Conservation (phyloP, 2,888 invertebrate genomes). For the Ichneumoninae sp. region DNA sequence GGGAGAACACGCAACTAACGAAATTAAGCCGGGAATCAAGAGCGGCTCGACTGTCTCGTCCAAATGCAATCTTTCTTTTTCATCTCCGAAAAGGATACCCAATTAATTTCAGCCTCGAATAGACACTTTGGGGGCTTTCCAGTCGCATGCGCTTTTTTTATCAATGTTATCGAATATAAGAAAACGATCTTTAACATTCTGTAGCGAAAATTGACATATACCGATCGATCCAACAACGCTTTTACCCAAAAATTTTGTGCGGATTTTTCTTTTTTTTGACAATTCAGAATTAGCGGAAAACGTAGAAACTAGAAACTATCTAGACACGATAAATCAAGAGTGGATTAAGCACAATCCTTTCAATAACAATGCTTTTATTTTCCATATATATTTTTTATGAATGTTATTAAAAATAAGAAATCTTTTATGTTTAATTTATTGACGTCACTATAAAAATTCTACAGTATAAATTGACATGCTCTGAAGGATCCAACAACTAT, state of each 20-base stretch:
- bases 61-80: not conserved
- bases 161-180: not conserved
- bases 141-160: not conserved
- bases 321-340: not conserved
- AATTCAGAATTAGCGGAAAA: not conserved
- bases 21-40: conserved; percentile 35
- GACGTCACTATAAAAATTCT: not conserved
- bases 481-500: no score
- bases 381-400: not conserved
- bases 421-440: not conserved
- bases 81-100: not conserved
- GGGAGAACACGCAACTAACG: conserved; percentile 34
- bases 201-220: not conserved
- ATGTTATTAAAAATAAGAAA: not conserved
- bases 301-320: not conserved
- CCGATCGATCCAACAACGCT: not conserved
- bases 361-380: not conserved
- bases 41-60: conserved; percentile 1
- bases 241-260: no score
- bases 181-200: not conserved
- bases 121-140: not conserved
- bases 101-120: not conserved
- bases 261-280: no score
- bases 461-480: no score
- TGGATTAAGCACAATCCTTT: not conserved